phyloP scores from a whole-genome alignment of 2,113 vertebrate species.

The Paraplagusia blochii region DNA sequence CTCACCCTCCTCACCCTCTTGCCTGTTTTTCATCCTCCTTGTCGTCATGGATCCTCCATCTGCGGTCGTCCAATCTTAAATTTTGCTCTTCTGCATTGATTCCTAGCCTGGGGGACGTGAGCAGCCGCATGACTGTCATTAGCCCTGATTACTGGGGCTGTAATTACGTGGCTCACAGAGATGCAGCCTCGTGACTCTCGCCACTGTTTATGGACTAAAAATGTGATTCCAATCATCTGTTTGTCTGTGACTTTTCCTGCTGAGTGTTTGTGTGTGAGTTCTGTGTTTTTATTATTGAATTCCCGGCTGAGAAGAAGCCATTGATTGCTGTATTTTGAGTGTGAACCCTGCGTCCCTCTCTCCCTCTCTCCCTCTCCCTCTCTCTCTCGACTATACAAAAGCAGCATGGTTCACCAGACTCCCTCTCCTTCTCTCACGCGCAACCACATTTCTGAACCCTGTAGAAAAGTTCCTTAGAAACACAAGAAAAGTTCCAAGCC shows the following conservation, averaged over 20 bases:
- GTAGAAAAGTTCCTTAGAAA: slow-evolving; percentile 76
- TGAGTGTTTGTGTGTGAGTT: slow-evolving; percentile 8
- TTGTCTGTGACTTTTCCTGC: slow-evolving; percentile 12
- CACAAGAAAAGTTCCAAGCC: slow-evolving; percentile 71
- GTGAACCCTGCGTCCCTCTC: slow-evolving; percentile 39
- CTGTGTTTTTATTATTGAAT: slow-evolving; percentile 43
- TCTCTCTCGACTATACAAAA: slow-evolving; percentile 55
- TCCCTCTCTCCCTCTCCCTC: slow-evolving; percentile 23
- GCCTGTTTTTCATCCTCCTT: background rate
- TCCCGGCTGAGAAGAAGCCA: slow-evolving; percentile 51
- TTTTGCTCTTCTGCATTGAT: slow-evolving; percentile 27
- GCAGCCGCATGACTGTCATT: slow-evolving; percentile 57
- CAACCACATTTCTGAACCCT: slow-evolving; percentile 67
- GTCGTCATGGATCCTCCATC: slow-evolving; percentile 19
- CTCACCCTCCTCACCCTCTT: background rate
- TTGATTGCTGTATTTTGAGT: slow-evolving; percentile 59
- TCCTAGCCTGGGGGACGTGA: slow-evolving; percentile 23
- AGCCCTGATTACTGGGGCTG: slow-evolving; percentile 48
- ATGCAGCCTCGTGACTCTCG: slow-evolving; percentile 55
- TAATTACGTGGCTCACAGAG: slow-evolving; percentile 47
- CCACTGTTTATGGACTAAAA: slow-evolving; percentile 33
- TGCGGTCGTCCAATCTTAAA: slow-evolving; percentile 14
- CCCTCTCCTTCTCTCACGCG: slow-evolving; percentile 54
- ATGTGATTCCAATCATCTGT: slow-evolving; percentile 49
- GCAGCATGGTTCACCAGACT: slow-evolving; percentile 56